Evolutionary conservation across 2,797 vertebrate species (phyloP), one percentile per base, ranked within the genome.

Genomic region (Pseudochromis fuscus): DNA sequence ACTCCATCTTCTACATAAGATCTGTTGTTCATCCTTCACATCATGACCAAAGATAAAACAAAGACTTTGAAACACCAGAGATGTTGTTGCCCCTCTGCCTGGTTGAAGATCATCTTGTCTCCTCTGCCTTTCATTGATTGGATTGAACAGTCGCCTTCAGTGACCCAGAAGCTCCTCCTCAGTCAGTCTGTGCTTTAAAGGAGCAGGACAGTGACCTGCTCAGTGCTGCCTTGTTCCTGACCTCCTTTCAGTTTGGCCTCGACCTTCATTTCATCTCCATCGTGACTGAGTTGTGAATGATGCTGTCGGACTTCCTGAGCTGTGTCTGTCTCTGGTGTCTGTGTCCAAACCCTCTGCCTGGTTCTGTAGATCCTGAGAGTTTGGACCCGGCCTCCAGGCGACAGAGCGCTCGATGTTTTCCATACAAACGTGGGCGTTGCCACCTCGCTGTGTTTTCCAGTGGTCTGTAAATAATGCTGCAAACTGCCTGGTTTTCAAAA

Each of bases 391-490:
- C 66, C 46, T 69, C 42, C 55, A 67, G 63, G 59, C 28, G 28
- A 52, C 68, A 38, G 44, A 56, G 59, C 12, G 69, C 76, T 81
- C 67, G 31, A 67, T 56, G 68, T n/a, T 75, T 74, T 72, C 78
- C 66, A 66, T 44, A 25, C 37, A 37, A 62, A 64, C n/a, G 67
- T 71, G 70, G 57, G 83, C 67, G 75, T 72, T 63, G 82, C 78
- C 80, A 52, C 78, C 64, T 67, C 53, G 85, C 78, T 77, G 65
- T 81, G 75, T 81, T 81, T 82, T 75, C 64, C 68, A 94, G 90
- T 92, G 91, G 90, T 90, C 69, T 94, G 94, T 95, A 95, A 94
- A 95, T 94, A 93, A 93, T 95, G 94, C 94, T 95, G 94, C 93
- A 94, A 95, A 96, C 95, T 96, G 95, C 96, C 95, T 95, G 94